Evolutionary conservation across 2,797 vertebrate species (phyloP), one percentile per base, ranked within the genome.

Genomic region (Esox masquinongy): DNA sequence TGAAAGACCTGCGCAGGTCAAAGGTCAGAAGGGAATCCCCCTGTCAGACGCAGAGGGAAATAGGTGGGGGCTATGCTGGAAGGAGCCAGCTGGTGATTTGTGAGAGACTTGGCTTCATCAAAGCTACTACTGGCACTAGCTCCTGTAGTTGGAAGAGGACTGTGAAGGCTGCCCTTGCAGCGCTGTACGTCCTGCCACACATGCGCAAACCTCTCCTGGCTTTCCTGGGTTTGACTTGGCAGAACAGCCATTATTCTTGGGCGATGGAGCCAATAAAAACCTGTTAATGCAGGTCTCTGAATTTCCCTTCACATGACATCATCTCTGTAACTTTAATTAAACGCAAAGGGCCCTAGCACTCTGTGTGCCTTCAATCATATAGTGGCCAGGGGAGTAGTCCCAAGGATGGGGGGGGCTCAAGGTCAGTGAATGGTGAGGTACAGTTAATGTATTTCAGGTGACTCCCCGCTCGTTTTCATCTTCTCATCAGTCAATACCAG

Each of bases 181-280:
- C 56, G 11, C 79, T 5, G 14, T 77, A 84, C 81, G 77, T 72
- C 59, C 68, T 50, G 80, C 79, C 77, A 72, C 80, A 81, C 81
- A 79, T 72, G 74, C 69, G 16, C 80, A 83, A 77, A 67, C 80
- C 53, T 16, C 75, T 75, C 86, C 85, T 81, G 86, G 87, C 75
- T 86, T 90, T 91, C 83, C 83, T 76, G 75, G 80, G 85, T 90
- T 88, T 39, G 73, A 81, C 75, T 76, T 85, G 86, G 88, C 87
- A 87, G 82, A 73, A 49, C 66, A 84, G 78, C 36, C 75, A 90
- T 93, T 91, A 90, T 90, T 92, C 84, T 91, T 88, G 83, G 89
- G 77, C 73, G 1, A 19, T 72, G 80, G 84, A 75, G 73, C 83
- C 29, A 22, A 87, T 83, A 85, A 77, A 86, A 84, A 86, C 70